These are phyloP conservation scores for Pitangus sulphuratus DNA, from an alignment of 2,797 vertebrate genomes.

Conservation along the genomic window DNA sequence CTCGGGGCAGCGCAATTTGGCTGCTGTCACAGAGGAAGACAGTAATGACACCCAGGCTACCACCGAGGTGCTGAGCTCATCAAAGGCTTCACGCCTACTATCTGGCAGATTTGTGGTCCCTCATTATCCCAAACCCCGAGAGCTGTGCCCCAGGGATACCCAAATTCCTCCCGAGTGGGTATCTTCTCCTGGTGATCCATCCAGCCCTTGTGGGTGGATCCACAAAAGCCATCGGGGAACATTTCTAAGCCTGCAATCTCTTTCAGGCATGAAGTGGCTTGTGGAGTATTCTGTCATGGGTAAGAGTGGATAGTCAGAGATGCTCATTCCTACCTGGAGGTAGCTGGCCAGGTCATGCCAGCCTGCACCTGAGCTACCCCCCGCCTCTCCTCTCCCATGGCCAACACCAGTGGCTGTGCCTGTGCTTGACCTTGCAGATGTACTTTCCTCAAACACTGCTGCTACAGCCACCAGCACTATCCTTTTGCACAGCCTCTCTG, in stretches of 20 bases:
- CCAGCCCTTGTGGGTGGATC: not conserved
- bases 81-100: not conserved
- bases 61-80: fast-evolving
- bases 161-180: fast-evolving
- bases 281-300: not conserved
- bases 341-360: not conserved
- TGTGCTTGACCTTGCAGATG: not conserved
- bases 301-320: not conserved
- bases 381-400: not conserved
- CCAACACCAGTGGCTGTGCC: not conserved
- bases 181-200: not conserved
- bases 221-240: not conserved
- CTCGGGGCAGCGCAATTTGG: not conserved
- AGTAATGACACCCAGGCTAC: not conserved
- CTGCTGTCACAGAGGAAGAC: not conserved
- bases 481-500: not conserved
- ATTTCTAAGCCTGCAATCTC: not conserved
- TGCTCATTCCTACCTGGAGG: not conserved
- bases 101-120: not conserved
- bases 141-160: not conserved
- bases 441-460: not conserved
- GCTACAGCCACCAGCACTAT: not conserved
- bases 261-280: fast-evolving
- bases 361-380: not conserved
- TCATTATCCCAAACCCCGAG: fast-evolving